Base-by-base conservation (phyloP, 1,140 invertebrate genomes). In the Trissolcus basalis region DNA sequence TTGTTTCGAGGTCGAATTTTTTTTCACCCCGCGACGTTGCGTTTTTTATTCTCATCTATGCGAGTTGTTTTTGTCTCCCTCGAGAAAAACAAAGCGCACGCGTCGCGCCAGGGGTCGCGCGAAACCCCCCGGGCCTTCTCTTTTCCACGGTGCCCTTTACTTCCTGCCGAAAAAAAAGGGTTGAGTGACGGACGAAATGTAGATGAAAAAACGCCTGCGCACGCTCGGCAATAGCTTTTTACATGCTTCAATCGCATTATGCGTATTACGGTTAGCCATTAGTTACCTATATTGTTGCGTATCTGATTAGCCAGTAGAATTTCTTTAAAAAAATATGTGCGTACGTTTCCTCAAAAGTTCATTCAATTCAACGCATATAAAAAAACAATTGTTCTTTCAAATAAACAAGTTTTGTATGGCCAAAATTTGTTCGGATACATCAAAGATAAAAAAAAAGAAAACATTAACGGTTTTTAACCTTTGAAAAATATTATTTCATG, bases 11-110 rank as follows among this genome's bases (percentile, higher is more conserved):
- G 53, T 53, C 56, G 58, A 43, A 53, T 76, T 76, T 76, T 67
- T 76, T 70, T 58, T 39, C n/a, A 39, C n/a, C 67, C 67, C 73
- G 73, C 72, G 65, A 45, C 32, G 43, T 35, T 14, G 39, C 16
- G 27, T 58, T 53, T 70, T 70, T 61, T 15, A 44, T 58, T 50
- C 49, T 54, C 49, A 6, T 39, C 41, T 10, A 33, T 43, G 14
- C 45, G 61, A 77, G 61, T 67, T 71, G 74, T 77, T 77, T 70
- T 77, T 77, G 67, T 71, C 68, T 72, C 68, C 74, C 74, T 61
- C 74, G 60, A 64, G 32, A 77, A 77, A 77, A 77, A 71, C 74
- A 77, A 77, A 77, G 58, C 61, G 63, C 73, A 63, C 67, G 67
- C 67, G 67, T 39, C 67, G 32, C 50, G 10, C 68, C 39, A 60